These are phyloP conservation scores for Andricus quercusramuli DNA, from an alignment of 2,888 invertebrate species.

Conservation along the genomic window DNA sequence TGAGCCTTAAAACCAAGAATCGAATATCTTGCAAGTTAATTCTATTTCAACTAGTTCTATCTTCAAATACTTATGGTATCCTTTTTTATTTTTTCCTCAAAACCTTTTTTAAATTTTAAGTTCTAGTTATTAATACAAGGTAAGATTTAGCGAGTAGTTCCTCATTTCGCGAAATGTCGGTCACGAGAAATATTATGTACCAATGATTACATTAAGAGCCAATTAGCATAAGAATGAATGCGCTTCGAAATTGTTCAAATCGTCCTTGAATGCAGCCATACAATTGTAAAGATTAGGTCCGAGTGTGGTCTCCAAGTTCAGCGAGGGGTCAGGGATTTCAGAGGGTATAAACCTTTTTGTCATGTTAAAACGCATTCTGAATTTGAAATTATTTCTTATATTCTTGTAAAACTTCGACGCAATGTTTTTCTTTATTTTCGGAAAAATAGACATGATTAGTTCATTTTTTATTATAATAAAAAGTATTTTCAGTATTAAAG, in stretches of 20 bases:
- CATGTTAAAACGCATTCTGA: not conserved
- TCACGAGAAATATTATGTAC: not conserved
- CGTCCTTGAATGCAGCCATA: constrained; percentile 66
- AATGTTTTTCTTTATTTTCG: not conserved
- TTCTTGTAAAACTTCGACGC: not conserved
- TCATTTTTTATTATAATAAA: not conserved
- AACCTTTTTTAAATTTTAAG: not conserved
- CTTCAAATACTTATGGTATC: not conserved
- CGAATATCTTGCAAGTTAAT: not conserved
- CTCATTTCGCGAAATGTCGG: constrained; percentile 15
- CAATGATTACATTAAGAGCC: constrained; percentile 23
- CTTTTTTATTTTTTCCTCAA: not conserved
- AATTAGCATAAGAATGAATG: constrained; percentile 32
- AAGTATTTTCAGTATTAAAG: not conserved
- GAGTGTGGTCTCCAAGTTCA: constrained; percentile 65
- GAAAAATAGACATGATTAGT: not conserved
- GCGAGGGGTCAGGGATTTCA: constrained; percentile 57
- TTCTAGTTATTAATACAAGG: not conserved
- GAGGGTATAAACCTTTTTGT: constrained; percentile 50
- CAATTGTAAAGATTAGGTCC: constrained; percentile 65
- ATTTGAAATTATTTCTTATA: not conserved
- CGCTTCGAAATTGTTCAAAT: constrained; percentile 50
- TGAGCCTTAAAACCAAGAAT: constrained; percentile 39
- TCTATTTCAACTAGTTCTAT: not conserved
- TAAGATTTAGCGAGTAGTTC: not conserved